Conservation (phyloP, 2,888 invertebrate species). For the Dromius quadrimaculatus region DNA sequence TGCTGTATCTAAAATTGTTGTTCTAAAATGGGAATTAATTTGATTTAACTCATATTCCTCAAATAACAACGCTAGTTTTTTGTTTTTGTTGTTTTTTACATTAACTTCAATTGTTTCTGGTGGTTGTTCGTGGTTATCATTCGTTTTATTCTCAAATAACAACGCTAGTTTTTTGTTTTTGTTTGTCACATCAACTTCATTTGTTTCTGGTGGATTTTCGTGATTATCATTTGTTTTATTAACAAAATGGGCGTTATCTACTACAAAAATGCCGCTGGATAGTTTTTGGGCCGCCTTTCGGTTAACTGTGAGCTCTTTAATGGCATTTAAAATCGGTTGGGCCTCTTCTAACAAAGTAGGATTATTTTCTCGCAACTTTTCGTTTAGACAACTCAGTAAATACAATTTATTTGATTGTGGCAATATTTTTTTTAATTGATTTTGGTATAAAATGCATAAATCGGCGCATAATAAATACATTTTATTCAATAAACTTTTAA, state of each 20-base stretch:
- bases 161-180: constrained; percentile 1
- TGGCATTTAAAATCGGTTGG: constrained; percentile 65
- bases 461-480: constrained; percentile 73
- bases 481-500: constrained; percentile 73
- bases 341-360: constrained; percentile 61
- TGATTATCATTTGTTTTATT: constrained; percentile 50
- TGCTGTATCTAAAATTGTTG: constrained; percentile 59
- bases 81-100: constrained; percentile 58
- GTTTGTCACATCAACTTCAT: neutral
- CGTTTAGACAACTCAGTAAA: constrained; percentile 68
- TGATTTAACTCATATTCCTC: constrained; percentile 64
- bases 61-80: constrained; percentile 61
- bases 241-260: constrained; percentile 64
- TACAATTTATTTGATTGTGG: constrained; percentile 69
- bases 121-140: no score
- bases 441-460: constrained; percentile 70
- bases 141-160: neutral
- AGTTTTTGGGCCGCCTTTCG: constrained; percentile 66
- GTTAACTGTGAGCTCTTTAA: constrained; percentile 64
- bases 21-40: constrained; percentile 61
- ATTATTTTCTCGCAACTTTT: constrained; percentile 65
- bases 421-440: constrained; percentile 68
- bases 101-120: constrained; percentile 53
- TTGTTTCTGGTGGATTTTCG: no score
- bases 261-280: constrained; percentile 72